A percentile compares a stretch with the other conserved stretches of the same genome.
Evolutionary conservation across 2,113 vertebrate species (phyloP).

Genomic region (Cnemophilus loriae): DNA sequence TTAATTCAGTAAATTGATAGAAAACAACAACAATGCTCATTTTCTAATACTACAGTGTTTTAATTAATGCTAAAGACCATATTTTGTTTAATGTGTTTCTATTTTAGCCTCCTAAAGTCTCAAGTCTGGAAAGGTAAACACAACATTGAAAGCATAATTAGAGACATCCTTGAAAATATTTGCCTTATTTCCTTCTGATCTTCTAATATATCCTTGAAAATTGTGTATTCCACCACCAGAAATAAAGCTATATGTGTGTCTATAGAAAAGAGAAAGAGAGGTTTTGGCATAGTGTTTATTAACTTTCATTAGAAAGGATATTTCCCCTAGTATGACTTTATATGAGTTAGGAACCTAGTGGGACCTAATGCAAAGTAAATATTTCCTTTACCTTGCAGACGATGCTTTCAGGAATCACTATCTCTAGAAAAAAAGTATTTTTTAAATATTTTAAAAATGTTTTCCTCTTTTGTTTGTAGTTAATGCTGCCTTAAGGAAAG

Average conservation of each 20-base stretch:
- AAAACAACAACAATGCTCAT: neutral
- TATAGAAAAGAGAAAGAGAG: neutral
- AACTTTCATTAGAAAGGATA: neutral
- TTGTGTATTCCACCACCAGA: neutral
- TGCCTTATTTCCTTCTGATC: neutral
- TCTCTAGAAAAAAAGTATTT: neutral
- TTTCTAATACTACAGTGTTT: neutral
- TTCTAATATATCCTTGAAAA: neutral
- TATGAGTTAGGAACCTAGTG: neutral
- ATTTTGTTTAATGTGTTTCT: neutral
- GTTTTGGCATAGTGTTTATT: neutral
- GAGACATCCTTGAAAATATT: neutral
- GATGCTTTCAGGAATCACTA: neutral
- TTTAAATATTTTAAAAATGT: fast-evolving
- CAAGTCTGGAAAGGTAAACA: neutral
- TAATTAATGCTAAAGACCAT: neutral
- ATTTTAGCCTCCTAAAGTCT: neutral
- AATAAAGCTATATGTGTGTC: neutral
- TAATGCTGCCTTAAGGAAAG: neutral
- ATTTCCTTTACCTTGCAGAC: neutral
- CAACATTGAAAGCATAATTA: neutral
- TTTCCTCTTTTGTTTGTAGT: neutral
- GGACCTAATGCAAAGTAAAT: neutral
- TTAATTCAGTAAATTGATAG: neutral
- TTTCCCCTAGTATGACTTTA: neutral